A percentile compares a stretch with the other conserved stretches of the same genome.
phyloP scores from a whole-genome alignment of 2,113 vertebrate species.

The Triplophysa dalaica region DNA sequence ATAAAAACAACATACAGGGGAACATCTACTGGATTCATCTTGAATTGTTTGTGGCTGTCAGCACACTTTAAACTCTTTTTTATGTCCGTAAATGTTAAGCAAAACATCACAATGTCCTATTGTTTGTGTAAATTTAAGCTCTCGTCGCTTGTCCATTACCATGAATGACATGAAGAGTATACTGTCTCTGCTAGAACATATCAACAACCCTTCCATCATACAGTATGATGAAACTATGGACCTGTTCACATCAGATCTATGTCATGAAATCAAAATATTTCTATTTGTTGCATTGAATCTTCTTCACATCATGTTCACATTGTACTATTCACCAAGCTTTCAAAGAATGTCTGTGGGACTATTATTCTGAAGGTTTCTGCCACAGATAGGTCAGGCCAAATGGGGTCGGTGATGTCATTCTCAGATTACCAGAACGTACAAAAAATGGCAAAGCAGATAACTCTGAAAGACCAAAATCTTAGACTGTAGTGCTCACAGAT shows the following conservation, averaged over 20 bases:
- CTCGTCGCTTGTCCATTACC: no score
- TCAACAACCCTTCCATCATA: background rate
- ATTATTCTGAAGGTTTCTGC: no score
- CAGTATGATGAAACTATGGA: background rate
- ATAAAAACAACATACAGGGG: conserved; percentile 13
- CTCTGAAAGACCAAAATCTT: background rate
- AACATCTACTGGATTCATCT: conserved; percentile 46
- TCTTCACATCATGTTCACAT: no score
- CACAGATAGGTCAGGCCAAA: background rate
- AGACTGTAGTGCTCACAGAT: background rate
- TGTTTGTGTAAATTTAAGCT: background rate
- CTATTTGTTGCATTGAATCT: no score
- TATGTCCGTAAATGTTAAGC: conserved; percentile 17
- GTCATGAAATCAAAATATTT: no score
- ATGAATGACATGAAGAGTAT: no score
- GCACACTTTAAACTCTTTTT: conserved; percentile 25
- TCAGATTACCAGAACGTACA: background rate
- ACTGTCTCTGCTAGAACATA: no score
- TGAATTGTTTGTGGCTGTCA: conserved; percentile 28
- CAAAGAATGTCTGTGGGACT: no score
- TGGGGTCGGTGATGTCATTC: no score
- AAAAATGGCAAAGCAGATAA: background rate
- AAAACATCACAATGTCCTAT: conserved; percentile 9
- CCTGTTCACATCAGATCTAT: no score
- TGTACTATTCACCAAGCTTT: no score